Conservation (phyloP, 2,797 vertebrate species). For the Myotis findleyi region DNA sequence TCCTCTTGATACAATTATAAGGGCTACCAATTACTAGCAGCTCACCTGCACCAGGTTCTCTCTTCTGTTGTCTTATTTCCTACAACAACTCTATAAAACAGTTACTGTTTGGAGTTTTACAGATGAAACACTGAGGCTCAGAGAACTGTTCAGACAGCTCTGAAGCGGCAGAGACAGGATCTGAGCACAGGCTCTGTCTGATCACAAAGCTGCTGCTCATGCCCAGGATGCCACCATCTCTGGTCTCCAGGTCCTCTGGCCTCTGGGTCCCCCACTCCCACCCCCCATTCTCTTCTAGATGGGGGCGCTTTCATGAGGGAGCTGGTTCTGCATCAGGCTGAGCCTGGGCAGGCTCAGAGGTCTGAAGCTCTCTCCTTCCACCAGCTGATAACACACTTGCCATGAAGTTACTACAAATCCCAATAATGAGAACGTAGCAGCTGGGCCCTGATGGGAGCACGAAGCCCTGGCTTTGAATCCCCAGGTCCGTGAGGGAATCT, state of each 20-base stretch:
- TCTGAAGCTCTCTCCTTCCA: background rate
- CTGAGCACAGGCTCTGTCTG: background rate
- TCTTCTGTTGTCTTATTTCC: background rate
- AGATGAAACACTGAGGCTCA: background rate
- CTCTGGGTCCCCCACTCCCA: background rate
- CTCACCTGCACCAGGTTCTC: background rate
- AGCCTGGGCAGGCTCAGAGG: background rate
- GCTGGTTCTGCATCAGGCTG: background rate
- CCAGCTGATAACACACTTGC: background rate
- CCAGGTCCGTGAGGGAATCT: background rate
- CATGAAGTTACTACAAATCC: background rate
- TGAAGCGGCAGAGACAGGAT: background rate
- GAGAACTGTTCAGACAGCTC: background rate
- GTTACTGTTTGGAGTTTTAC: background rate
- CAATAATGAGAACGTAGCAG: background rate
- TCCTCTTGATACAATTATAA: background rate
- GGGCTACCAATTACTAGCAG: background rate
- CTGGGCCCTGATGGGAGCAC: background rate
- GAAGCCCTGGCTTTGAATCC: background rate
- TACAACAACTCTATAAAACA: background rate
- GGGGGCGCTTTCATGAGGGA: background rate
- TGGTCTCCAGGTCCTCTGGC: background rate
- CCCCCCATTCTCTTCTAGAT: background rate
- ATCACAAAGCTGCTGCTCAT: background rate
- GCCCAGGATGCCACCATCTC: background rate